Percentiles rank a stretch among this genome's conserved stretches.
These are phyloP conservation scores for Ochropleura plecta DNA, from an alignment of 2,888 invertebrate genomes.

Conservation along the genomic window DNA sequence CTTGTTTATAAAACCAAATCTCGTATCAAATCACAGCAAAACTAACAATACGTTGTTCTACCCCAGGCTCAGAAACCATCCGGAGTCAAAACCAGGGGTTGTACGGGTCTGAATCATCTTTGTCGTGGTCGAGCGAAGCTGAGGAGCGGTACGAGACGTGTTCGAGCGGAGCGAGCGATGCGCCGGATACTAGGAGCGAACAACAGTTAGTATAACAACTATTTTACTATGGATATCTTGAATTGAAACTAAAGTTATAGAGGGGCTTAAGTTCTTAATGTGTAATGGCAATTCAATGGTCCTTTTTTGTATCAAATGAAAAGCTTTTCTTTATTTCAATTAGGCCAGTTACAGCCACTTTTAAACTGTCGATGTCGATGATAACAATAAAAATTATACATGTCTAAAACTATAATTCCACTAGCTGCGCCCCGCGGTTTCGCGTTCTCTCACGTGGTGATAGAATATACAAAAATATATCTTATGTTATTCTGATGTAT, in stretches of 20 bases:
- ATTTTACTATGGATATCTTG: neutral
- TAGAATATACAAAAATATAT: too few relatives aligned
- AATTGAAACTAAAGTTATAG: too few relatives aligned
- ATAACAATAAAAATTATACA: too few relatives aligned
- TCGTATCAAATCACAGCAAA: neutral
- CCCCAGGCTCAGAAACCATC: constrained; percentile 71
- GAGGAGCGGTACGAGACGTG: constrained; percentile 98
- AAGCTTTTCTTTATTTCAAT: too few relatives aligned
- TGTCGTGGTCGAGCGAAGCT: constrained; percentile 91
- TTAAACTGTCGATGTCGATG: too few relatives aligned
- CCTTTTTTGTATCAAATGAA: too few relatives aligned
- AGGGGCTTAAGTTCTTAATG: neutral
- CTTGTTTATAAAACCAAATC: neutral
- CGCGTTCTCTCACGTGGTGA: too few relatives aligned
- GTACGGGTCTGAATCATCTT: constrained; percentile 82
- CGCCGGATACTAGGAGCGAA: constrained; percentile 74
- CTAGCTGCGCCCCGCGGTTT: too few relatives aligned
- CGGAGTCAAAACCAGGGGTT: constrained; percentile 66
- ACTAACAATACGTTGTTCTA: neutral
- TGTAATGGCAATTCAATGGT: neutral
- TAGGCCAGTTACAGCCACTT: too few relatives aligned
- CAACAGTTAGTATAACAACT: constrained; percentile 43
- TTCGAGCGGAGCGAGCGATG: constrained; percentile 91
- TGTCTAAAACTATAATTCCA: too few relatives aligned
- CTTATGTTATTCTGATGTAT: too few relatives aligned